These are phyloP conservation scores for Nomia melanderi DNA, from an alignment of 1,140 invertebrate species.

Conservation along the genomic window DNA sequence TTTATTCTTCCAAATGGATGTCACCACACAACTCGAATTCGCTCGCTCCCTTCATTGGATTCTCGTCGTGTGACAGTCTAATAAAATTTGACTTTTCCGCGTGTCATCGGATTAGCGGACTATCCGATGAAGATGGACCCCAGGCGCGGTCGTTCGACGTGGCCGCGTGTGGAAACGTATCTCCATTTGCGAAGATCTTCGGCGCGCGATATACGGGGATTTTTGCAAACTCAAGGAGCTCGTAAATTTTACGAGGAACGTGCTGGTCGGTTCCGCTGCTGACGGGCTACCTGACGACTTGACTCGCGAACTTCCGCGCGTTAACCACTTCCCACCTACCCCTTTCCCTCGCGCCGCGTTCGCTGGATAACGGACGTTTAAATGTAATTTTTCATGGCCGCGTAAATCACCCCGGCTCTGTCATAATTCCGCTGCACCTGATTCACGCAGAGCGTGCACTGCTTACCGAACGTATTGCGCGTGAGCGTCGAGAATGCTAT, in stretches of 20 bases:
- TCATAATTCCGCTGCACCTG: not conserved
- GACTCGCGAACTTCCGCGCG: constrained; percentile 1
- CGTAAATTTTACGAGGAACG: constrained; percentile 47
- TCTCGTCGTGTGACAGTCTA: no score
- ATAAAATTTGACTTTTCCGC: no score
- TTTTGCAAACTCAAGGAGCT: constrained; percentile 55
- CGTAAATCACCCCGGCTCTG: not conserved
- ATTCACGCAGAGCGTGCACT: no score
- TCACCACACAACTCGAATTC: no score
- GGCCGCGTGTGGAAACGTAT: not conserved
- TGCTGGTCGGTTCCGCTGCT: constrained; percentile 7
- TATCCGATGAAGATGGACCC: constrained; percentile 48
- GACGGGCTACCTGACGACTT: constrained; percentile 17
- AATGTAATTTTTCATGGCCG: not conserved
- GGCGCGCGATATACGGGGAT: constrained; percentile 47
- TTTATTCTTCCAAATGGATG: no score
- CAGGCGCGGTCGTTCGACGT: not conserved
- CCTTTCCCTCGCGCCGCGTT: not conserved
- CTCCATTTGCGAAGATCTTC: not conserved
- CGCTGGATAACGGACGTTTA: not conserved
- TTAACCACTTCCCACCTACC: not conserved
- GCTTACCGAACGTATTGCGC: no score
- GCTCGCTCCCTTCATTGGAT: no score
- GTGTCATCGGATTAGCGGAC: constrained; percentile 40
- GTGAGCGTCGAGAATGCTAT: no score